Evolutionary conservation across 2,113 vertebrate genomes (phyloP).

Genomic region (Alligator sinensis): DNA sequence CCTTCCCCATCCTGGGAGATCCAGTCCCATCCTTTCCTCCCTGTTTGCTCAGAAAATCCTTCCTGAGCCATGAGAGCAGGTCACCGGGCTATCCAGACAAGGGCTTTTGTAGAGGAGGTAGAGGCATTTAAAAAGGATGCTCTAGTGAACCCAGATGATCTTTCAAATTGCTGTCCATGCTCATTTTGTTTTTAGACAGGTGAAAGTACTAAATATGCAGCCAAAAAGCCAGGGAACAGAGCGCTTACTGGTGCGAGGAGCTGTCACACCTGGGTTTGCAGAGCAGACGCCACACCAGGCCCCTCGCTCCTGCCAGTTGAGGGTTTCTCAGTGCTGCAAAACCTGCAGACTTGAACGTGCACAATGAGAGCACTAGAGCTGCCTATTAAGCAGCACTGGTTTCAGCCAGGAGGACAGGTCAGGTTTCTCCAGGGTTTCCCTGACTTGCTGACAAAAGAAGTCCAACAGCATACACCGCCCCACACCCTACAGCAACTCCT

Average conservation of each 20-base stretch:
- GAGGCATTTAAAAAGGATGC: conserved; percentile 42
- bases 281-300: background rate
- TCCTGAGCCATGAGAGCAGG: no score
- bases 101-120: background rate
- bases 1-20: background rate
- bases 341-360: background rate
- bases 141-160: conserved; percentile 47
- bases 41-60: conserved; percentile 14
- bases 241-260: conserved; percentile 27
- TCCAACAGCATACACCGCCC: background rate
- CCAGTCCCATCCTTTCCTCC: background rate
- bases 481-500: background rate
- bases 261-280: conserved; percentile 19
- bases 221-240: background rate
- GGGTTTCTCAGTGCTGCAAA: background rate
- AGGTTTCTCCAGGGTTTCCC: background rate
- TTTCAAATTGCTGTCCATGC: conserved; percentile 45
- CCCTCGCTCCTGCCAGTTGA: background rate
- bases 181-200: conserved; percentile 44
- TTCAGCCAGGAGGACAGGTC: background rate
- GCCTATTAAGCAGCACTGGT: background rate
- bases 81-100: no score
- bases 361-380: background rate
- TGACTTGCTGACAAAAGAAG: background rate
- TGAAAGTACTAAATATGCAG: conserved; percentile 16